Evolutionary conservation across 2,888 invertebrate species (phyloP).

Genomic region (Leuctra nigra): DNA sequence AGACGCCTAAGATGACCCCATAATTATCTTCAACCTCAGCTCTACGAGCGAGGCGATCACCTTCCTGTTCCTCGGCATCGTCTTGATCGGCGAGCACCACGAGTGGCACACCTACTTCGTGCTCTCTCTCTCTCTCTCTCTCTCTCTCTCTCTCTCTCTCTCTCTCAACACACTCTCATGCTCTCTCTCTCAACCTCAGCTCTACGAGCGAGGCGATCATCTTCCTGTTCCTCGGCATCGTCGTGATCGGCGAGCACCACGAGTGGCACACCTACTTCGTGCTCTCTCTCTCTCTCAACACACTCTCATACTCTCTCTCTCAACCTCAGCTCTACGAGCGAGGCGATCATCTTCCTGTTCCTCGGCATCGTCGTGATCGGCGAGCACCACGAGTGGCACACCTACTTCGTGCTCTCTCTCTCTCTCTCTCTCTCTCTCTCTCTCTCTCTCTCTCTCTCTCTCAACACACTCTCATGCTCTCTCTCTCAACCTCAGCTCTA

Average conservation of each 20-base stretch:
- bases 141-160: too few species aligned
- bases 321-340: conserved; percentile 49
- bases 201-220: conserved; percentile 54
- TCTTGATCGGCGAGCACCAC: conserved; percentile 38
- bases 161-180: too few species aligned
- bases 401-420: conserved; percentile 48
- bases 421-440: too few species aligned
- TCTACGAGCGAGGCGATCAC: conserved; percentile 54
- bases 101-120: conserved; percentile 47
- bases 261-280: conserved; percentile 47
- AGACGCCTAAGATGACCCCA: too few species aligned
- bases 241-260: conserved; percentile 37
- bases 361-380: conserved; percentile 48
- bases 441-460: too few species aligned
- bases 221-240: conserved; percentile 55
- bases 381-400: conserved; percentile 36
- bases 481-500: conserved; percentile 38
- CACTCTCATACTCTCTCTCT: too few species aligned
- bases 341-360: conserved; percentile 57
- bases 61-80: conserved; percentile 55
- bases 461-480: too few species aligned
- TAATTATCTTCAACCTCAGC: too few species aligned
- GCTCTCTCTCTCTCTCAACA: conserved; percentile 39
- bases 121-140: conserved; percentile 46
- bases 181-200: too few species aligned